Evolutionary conservation across 2,113 vertebrate genomes (phyloP).

Genomic region (Chloropsis hardwickii): DNA sequence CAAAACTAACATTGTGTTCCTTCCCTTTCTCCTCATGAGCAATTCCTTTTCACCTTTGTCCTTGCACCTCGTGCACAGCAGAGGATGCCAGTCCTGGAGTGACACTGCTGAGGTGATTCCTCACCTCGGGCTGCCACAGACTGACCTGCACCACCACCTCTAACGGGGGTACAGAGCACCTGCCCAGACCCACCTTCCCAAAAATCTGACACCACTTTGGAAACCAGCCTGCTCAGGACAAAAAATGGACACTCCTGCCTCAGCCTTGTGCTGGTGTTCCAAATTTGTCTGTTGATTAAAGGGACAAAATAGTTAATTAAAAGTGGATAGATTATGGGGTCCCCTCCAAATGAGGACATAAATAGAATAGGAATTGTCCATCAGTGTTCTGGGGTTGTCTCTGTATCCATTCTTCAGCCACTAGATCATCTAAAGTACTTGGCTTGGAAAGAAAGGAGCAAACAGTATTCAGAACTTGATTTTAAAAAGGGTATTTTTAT

Average conservation of each 20-base stretch:
- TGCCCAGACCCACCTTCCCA: neutral
- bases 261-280: neutral
- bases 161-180: accelerated
- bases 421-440: neutral
- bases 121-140: accelerated
- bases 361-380: neutral
- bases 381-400: neutral
- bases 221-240: neutral
- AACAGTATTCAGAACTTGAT: neutral
- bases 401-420: neutral
- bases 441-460: neutral
- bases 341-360: neutral
- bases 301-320: neutral
- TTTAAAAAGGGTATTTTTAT: neutral
- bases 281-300: neutral
- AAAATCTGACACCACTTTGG: neutral
- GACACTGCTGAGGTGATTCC: neutral
- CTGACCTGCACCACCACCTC: neutral
- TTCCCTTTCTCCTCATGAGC: neutral
- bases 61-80: neutral
- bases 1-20: neutral
- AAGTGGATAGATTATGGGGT: neutral
- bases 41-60: neutral
- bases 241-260: neutral
- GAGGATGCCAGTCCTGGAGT: neutral